Evolutionary conservation across 2,797 vertebrate species (phyloP), one percentile per base, ranked within the genome.

Genomic region (Mycteria americana): DNA sequence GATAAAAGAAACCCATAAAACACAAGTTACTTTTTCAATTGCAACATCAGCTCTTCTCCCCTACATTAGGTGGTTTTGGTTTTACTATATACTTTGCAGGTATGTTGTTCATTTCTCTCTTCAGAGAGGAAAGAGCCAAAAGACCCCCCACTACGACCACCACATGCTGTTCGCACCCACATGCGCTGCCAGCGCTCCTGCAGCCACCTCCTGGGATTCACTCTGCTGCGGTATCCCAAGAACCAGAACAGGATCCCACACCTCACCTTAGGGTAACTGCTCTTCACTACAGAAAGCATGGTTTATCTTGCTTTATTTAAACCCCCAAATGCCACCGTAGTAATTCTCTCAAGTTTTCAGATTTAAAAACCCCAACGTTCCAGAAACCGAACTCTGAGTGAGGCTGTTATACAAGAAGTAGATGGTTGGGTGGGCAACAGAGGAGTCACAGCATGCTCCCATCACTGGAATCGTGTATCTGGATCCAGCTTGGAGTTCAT

Each of bases 71-170:
- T 19, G 13, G 13, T 83, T 50, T 28, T 37, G 12, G 15, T 21
- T 43, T 67, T 8, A 6, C 60, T 51, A 0, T 0, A 2, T 2
- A 3, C 11, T 72, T 63, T 27, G n/a, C n/a, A 35, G 15, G 18
- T 30, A 43, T 15, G n/a, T 22, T 18, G 11, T 28, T 63, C 2
- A 1, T 13, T 54, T n/a, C n/a, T 65, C 18, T 65, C 41, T 48
- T 46, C 14, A 24, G 43, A 45, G 19, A 33, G 13, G 18, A 5
- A 69, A 46, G 18, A 53, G 1, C 4, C 30, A n/a, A 39, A 51
- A n/a, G 50, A 64, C 27, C 4, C 25, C 27, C 13, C 17, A 6
- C 30, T 6, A 6, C 19, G 15, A 33, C 7, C 12, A 8, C 13
- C 48, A 37, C 0, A 0, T 11, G 18, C 41, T 72, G 25, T 21